Evolutionary conservation across 1,140 invertebrate genomes (phyloP), one percentile per base, ranked within the genome.

Genomic region (Hycleus phaleratus): DNA sequence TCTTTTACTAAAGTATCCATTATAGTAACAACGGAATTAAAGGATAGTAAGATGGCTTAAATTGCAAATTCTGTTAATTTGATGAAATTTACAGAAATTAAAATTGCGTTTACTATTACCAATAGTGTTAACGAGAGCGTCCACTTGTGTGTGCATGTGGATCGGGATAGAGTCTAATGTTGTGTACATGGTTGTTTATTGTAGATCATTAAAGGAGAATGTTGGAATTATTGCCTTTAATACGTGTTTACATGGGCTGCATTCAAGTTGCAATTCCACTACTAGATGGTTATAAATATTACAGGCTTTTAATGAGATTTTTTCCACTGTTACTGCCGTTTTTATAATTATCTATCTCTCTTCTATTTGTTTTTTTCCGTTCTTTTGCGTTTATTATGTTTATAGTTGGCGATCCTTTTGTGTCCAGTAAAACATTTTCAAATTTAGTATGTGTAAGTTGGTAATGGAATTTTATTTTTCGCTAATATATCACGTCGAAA

Each of bases 191-290:
- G 55, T 59, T 53, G 50, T 59, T 59, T 59, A 59, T 59, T 59
- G 45, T 59, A 38, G 40, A 61, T 56, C 54, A 57, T 61, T 57
- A 57, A 51, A 51, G 48, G 40, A 48, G 50, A 42, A 10, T 49
- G 18, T 38, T 46, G 42, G 44, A 61, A 61, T 57, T 61, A 57
- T 57, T 40, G 49, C 59, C 49, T 57, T 61, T 61, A 57, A 57
- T 61, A 61, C 59, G 54, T 61, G 59, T 57, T 61, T 57, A 61
- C 59, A 61, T 57, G 59, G 44, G 56, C 48, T 57, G 54, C 54
- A 56, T 56, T 60, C 49, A 60, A 60, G 53, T 38, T 56, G 53
- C 53, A 49, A 56, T 51, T 57, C 42, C 53, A 42, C 40, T 40
- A 48, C 25, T 24, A 24, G 26, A 40, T 43, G 32, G 32, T 32